Evolutionary conservation across 2,888 invertebrate genomes (phyloP).

Genomic region (Erpobdella octoculata): DNA sequence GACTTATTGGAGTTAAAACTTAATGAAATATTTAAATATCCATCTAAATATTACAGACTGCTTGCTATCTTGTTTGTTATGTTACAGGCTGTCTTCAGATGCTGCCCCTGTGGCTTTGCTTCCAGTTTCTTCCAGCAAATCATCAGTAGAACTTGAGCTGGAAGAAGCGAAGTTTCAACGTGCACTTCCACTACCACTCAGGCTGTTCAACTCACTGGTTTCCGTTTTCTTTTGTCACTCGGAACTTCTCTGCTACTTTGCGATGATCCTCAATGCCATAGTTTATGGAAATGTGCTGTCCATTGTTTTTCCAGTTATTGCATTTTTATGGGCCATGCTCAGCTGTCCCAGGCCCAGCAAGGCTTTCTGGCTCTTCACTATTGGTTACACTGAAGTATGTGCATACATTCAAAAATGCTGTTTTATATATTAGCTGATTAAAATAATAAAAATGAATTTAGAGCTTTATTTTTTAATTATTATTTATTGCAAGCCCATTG

Average conservation of each 20-base stretch:
- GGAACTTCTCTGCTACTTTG: constrained; percentile 86
- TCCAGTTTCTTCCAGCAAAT: neutral
- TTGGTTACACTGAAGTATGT: constrained; percentile 90
- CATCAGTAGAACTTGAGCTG: neutral
- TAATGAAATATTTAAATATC: too few relatives aligned
- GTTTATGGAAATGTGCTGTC: constrained; percentile 85
- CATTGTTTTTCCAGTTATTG: constrained; percentile 72
- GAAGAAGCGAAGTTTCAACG: neutral
- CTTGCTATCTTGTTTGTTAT: neutral
- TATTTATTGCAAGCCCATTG: neutral
- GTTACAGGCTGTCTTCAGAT: neutral
- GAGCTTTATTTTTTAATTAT: neutral
- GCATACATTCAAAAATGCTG: too few relatives aligned
- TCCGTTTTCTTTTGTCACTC: constrained; percentile 77
- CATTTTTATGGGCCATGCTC: constrained; percentile 89
- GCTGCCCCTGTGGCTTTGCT: neutral
- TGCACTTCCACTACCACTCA: constrained; percentile 43
- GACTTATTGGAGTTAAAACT: too few relatives aligned
- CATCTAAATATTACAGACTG: too few relatives aligned
- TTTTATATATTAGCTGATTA: too few relatives aligned
- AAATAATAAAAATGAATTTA: neutral
- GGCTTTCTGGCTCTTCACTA: constrained; percentile 94
- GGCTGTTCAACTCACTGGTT: constrained; percentile 61
- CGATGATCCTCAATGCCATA: constrained; percentile 89
- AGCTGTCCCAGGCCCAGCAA: constrained; percentile 91